A percentile compares a stretch with the other conserved stretches of the same genome.
These are phyloP conservation scores for Creontiades dilutus DNA, from an alignment of 2,888 invertebrate species.

Conservation along the genomic window DNA sequence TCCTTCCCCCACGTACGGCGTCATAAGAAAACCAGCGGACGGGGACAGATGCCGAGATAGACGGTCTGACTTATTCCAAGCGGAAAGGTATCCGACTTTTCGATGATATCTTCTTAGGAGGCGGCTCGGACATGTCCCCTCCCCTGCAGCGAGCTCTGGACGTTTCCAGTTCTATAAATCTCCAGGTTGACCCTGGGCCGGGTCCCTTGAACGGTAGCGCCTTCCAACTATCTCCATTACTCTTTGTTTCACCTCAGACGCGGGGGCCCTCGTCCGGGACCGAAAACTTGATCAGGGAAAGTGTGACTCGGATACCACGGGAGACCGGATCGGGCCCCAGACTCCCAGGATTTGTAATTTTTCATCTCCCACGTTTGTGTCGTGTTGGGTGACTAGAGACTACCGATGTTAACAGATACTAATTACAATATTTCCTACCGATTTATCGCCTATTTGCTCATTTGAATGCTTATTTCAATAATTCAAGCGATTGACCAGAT, in stretches of 20 bases:
- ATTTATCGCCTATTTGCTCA: no score
- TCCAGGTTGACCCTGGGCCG: slow-evolving; percentile 12
- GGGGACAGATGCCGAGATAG: slow-evolving; percentile 42
- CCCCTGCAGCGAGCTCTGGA: not conserved
- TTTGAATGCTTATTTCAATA: no score
- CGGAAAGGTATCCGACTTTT: slow-evolving; percentile 34
- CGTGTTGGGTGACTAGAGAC: no score
- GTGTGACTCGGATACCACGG: not conserved
- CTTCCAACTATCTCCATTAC: slow-evolving; percentile 52
- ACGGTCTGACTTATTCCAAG: slow-evolving; percentile 40
- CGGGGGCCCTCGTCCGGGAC: not conserved
- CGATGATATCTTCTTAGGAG: slow-evolving; percentile 34
- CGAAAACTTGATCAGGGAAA: slow-evolving; percentile 4
- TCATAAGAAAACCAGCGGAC: slow-evolving; percentile 1
- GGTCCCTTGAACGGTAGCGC: slow-evolving; percentile 41
- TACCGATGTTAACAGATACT: no score
- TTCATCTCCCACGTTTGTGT: not conserved
- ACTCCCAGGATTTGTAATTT: not conserved
- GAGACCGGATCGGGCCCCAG: not conserved
- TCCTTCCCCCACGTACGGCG: not conserved
- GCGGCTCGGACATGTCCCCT: slow-evolving; percentile 6
- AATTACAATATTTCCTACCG: no score
- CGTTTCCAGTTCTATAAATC: slow-evolving; percentile 48
- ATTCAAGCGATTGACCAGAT: no score
- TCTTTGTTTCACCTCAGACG: slow-evolving; percentile 29